Evolutionary conservation across 2,888 invertebrate genomes (phyloP).

Genomic region (Sturmia bella): DNA sequence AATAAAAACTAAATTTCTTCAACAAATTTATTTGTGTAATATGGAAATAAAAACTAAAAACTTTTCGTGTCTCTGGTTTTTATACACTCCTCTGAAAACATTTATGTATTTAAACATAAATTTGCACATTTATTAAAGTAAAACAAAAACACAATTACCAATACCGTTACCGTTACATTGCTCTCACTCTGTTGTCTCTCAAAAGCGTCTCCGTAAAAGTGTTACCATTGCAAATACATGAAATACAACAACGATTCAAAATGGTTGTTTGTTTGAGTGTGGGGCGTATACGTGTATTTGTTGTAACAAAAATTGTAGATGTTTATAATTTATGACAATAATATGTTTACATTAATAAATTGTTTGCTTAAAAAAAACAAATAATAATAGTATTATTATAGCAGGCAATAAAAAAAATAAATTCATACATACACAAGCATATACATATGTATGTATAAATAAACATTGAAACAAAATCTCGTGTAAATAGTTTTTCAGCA

Average conservation of each 20-base stretch:
- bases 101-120: neutral
- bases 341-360: constrained; percentile 43
- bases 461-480: neutral
- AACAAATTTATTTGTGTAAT: too few relatives aligned
- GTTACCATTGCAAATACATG: neutral
- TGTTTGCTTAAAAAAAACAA: constrained; percentile 5
- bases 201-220: neutral
- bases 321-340: constrained; percentile 61
- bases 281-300: neutral
- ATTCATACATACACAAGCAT: neutral
- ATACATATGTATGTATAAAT: neutral
- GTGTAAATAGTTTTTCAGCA: too few relatives aligned
- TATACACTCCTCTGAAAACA: too few relatives aligned
- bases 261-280: constrained; percentile 1
- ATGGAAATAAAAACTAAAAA: too few relatives aligned
- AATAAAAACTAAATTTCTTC: too few relatives aligned
- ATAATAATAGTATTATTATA: neutral
- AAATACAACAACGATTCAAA: constrained; percentile 10
- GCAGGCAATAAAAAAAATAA: neutral
- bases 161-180: too few relatives aligned
- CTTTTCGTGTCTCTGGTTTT: too few relatives aligned
- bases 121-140: too few relatives aligned
- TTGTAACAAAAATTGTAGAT: constrained; percentile 23
- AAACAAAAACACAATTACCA: too few relatives aligned
- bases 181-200: neutral